Evolutionary conservation across 2,797 vertebrate species (phyloP).

Genomic region (Pipistrellus pygmaeus): DNA sequence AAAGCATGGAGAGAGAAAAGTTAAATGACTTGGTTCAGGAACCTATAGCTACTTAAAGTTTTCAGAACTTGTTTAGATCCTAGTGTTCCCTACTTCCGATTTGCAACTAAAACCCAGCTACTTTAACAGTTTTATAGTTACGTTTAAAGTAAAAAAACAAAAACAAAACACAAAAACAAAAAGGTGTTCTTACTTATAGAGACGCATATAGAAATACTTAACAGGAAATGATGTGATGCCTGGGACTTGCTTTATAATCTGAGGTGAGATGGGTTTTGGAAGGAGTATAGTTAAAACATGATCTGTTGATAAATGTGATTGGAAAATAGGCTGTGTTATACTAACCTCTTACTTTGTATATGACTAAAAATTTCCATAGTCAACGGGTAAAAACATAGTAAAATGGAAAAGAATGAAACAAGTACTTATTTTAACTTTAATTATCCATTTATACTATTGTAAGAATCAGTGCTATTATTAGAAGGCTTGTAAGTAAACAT

Average conservation of each 20-base stretch:
- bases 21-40: neutral
- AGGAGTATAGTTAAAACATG: neutral
- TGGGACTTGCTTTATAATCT: neutral
- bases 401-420: neutral
- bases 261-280: neutral
- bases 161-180: neutral
- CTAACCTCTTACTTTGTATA: neutral
- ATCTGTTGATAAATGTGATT: neutral
- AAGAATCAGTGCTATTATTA: neutral
- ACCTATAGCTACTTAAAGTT: neutral
- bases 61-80: neutral
- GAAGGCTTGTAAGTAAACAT: slow-evolving; percentile 24
- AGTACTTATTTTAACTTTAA: neutral
- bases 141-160: neutral
- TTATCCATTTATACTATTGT: neutral
- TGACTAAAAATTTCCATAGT: neutral
- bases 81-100: neutral
- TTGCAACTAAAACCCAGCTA: neutral
- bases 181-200: neutral
- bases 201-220: neutral
- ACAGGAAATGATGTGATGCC: neutral
- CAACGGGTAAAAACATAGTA: neutral
- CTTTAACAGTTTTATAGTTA: neutral
- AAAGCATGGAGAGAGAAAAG: neutral
- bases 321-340: neutral